Evolutionary conservation across 1,140 invertebrate genomes (phyloP).

Genomic region (Nilaparvata lugens): DNA sequence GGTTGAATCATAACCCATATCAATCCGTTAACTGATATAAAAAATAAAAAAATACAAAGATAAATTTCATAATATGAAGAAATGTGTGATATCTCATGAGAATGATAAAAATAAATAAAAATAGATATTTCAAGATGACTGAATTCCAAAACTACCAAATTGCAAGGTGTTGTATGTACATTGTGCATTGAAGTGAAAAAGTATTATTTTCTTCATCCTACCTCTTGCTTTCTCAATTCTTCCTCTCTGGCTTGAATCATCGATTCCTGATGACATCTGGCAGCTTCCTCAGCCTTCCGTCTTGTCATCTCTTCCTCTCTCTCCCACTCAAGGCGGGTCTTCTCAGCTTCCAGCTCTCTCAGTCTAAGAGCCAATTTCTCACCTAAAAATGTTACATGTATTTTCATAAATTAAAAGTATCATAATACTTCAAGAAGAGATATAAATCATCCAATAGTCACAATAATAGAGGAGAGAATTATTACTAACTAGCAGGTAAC

Average conservation of each 20-base stretch:
- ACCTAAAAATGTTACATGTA: no score
- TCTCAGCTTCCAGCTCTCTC: slow-evolving; percentile 43
- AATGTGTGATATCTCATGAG: no score
- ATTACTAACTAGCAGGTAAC: no score
- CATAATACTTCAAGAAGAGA: not conserved
- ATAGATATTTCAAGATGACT: no score
- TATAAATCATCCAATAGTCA: not conserved
- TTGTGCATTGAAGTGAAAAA: no score
- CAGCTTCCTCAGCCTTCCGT: slow-evolving; percentile 31
- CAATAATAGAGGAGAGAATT: not conserved
- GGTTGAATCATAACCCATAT: no score
- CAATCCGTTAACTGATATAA: no score
- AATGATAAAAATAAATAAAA: no score
- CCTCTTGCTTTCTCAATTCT: slow-evolving; percentile 47
- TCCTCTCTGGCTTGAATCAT: slow-evolving; percentile 44
- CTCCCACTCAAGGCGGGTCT: slow-evolving; percentile 40
- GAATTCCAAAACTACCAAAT: no score
- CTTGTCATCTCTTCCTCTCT: slow-evolving; percentile 33
- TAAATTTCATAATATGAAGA: no score
- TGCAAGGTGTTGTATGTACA: no score
- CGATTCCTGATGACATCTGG: slow-evolving; percentile 36
- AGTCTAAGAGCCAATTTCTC: slow-evolving; percentile 44
- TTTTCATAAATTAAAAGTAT: not conserved
- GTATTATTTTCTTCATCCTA: slow-evolving; percentile 20
- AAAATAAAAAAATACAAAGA: no score